phyloP scores from a whole-genome alignment of 2,113 vertebrate species.

The Lanius collurio region DNA sequence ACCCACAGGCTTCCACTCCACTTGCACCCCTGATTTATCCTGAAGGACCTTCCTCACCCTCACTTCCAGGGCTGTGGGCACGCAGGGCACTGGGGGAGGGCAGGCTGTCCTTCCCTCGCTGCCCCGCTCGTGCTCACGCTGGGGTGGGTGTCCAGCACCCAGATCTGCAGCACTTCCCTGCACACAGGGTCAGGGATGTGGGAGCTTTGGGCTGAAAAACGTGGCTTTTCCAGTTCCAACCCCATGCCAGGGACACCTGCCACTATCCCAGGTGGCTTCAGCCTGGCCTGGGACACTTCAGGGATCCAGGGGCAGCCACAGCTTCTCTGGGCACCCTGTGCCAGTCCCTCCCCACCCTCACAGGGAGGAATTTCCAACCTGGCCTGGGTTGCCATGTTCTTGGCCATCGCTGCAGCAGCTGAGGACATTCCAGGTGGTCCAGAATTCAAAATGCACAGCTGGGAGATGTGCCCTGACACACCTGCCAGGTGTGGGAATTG shows the following conservation, averaged over 20 bases:
- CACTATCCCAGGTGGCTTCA: neutral
- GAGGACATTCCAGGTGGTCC: neutral
- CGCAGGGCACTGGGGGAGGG: neutral
- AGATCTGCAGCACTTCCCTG: neutral
- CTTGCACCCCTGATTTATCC: constrained; percentile 69
- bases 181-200: accelerated
- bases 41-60: constrained; percentile 65
- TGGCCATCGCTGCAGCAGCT: neutral
- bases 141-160: neutral
- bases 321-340: neutral
- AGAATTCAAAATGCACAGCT: neutral
- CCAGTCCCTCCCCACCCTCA: neutral
- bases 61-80: constrained; percentile 53
- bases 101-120: accelerated
- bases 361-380: neutral
- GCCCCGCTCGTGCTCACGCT: neutral
- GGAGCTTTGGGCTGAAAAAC: neutral
- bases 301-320: neutral
- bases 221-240: accelerated
- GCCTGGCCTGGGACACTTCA: accelerated
- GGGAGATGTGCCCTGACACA: neutral
- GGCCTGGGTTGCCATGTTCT: neutral
- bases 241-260: neutral
- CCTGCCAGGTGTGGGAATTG: neutral
- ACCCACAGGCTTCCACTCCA: constrained; percentile 48